phyloP scores from a whole-genome alignment of 2,797 vertebrate genomes.

The Peromyscus nudipes region DNA sequence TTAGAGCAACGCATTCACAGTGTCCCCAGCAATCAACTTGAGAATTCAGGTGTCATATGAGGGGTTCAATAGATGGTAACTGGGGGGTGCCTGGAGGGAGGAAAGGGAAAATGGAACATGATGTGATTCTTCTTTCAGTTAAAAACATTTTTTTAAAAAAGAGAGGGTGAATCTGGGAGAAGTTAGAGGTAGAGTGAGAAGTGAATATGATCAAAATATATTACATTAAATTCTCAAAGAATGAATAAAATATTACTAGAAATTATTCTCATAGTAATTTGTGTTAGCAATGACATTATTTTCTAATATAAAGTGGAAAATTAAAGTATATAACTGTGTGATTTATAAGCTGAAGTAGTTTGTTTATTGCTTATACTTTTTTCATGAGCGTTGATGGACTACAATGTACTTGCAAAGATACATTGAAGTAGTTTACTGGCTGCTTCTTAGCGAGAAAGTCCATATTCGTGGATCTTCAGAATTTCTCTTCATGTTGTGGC shows the following conservation, averaged over 20 bases:
- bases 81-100: no score
- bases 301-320: neutral
- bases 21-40: no score
- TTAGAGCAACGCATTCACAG: no score
- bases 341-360: slow-evolving; percentile 21
- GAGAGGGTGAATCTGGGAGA: neutral
- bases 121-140: neutral
- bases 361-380: neutral
- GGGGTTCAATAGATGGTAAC: neutral
- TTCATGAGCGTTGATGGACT: neutral
- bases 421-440: neutral
- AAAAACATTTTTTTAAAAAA: neutral
- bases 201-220: neutral
- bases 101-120: neutral
- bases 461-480: neutral
- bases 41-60: neutral
- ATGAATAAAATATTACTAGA: neutral
- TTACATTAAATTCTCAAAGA: neutral
- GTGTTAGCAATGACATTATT: neutral
- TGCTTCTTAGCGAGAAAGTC: neutral
- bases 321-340: neutral
- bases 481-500: neutral
- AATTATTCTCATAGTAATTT: neutral
- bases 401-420: neutral
- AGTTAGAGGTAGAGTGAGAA: neutral